phyloP scores from a whole-genome alignment of 92 coral and sea anemone genomes.

The Epizoanthus stellaris region DNA sequence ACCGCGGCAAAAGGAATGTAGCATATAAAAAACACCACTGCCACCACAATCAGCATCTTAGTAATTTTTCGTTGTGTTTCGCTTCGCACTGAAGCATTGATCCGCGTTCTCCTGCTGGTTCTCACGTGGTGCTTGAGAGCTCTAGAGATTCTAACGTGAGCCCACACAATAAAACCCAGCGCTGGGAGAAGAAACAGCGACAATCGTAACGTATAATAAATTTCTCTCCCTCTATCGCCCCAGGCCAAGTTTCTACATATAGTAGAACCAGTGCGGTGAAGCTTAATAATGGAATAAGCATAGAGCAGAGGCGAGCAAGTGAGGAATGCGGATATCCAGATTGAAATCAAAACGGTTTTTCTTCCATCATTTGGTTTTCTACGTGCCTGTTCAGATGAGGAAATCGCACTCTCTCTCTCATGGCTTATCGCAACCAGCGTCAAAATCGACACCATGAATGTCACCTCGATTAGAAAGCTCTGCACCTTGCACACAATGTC shows the following conservation, averaged over 20 bases:
- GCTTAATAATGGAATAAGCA: slow-evolving; percentile 12
- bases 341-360: background rate
- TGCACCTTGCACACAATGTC: background rate
- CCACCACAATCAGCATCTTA: slow-evolving; percentile 15
- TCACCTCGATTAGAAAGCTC: slow-evolving; percentile 1
- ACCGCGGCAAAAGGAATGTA: slow-evolving; percentile 21
- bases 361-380: background rate
- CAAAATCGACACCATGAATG: slow-evolving; percentile 22
- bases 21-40: slow-evolving; percentile 19
- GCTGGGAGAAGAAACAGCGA: slow-evolving; percentile 11
- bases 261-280: background rate
- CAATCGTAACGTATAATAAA: slow-evolving; percentile 28
- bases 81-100: background rate
- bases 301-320: slow-evolving; percentile 18
- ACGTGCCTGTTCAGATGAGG: background rate
- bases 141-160: slow-evolving; percentile 28
- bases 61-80: slow-evolving; percentile 9
- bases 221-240: slow-evolving; percentile 17
- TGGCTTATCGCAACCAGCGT: slow-evolving; percentile 38
- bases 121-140: background rate
- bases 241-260: slow-evolving; percentile 17
- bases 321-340: slow-evolving; percentile 23
- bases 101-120: background rate
- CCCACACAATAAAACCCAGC: slow-evolving; percentile 6
- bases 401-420: background rate